Evolutionary conservation across 2,888 invertebrate genomes (phyloP).

Genomic region (Aphrophora alni): DNA sequence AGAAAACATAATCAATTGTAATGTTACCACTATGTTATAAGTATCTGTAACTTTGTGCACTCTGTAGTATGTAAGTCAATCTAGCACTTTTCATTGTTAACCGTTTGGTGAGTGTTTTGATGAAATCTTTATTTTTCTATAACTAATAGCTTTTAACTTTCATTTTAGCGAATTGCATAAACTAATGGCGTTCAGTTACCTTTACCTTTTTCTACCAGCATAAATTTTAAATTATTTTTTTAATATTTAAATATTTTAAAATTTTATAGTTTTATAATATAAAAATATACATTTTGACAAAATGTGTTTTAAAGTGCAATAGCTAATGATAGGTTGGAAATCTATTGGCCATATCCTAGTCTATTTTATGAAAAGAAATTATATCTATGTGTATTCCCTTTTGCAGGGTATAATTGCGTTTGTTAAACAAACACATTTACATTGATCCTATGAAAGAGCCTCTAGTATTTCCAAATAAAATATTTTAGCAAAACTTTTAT

Average conservation of each 20-base stretch:
- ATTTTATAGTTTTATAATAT: slow-evolving; percentile 33
- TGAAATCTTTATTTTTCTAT: slow-evolving; percentile 42
- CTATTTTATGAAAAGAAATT: slow-evolving; percentile 17
- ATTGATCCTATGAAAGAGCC: slow-evolving; percentile 13
- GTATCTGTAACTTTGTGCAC: slow-evolving; percentile 24
- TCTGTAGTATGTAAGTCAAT: slow-evolving; percentile 36
- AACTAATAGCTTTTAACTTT: slow-evolving; percentile 38
- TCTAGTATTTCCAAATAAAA: slow-evolving; percentile 26
- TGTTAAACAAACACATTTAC: slow-evolving; percentile 24
- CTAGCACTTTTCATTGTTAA: slow-evolving; percentile 36
- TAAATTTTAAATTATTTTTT: slow-evolving; percentile 35
- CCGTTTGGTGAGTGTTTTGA: slow-evolving; percentile 34
- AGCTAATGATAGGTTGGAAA: slow-evolving; percentile 37
- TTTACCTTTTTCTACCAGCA: slow-evolving; percentile 29
- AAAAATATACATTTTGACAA: neutral
- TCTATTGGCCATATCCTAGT: slow-evolving; percentile 36
- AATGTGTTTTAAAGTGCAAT: slow-evolving; percentile 29
- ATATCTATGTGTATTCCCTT: neutral
- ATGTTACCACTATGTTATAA: slow-evolving; percentile 42
- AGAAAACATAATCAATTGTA: slow-evolving; percentile 30
- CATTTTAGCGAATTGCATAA: slow-evolving; percentile 32
- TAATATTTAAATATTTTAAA: slow-evolving; percentile 36
- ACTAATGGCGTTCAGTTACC: slow-evolving; percentile 35
- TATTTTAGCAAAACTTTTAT: slow-evolving; percentile 36
- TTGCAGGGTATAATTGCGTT: slow-evolving; percentile 25